Conservation (phyloP, 37 sponge, comb jelly and placozoan species). For the Halichondria panicea region DNA sequence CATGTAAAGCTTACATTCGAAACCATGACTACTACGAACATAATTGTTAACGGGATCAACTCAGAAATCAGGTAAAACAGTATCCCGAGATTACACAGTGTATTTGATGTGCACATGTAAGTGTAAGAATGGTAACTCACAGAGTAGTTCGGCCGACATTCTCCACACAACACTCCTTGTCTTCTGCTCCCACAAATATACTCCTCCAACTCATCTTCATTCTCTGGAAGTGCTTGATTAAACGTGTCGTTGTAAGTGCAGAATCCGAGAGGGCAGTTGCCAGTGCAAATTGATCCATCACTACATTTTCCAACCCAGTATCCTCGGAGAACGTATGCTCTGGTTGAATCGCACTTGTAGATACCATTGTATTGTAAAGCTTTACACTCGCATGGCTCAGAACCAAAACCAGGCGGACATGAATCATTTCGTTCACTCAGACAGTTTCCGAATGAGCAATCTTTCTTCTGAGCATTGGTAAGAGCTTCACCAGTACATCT, state of each 20-base stretch:
- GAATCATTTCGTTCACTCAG: too few species aligned
- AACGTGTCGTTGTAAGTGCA: background rate
- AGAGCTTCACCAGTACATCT: too few species aligned
- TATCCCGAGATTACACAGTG: conserved; percentile 18
- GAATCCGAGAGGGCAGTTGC: conserved; percentile 28
- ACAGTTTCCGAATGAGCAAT: too few species aligned
- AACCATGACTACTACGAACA: conserved; percentile 23
- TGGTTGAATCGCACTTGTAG: background rate
- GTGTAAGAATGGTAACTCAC: conserved; percentile 20
- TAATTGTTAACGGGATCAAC: conserved; percentile 18
- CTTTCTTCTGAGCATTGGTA: too few species aligned
- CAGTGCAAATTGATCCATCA: background rate
- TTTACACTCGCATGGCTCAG: background rate
- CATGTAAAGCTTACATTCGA: conserved; percentile 44
- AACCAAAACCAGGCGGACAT: conserved; percentile 15
- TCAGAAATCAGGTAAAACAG: conserved; percentile 43
- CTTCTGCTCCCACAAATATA: conserved; percentile 22
- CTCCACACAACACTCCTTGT: conserved; percentile 33
- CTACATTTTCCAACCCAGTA: background rate
- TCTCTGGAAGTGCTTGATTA: background rate
- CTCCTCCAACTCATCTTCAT: background rate
- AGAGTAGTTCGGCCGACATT: conserved; percentile 18
- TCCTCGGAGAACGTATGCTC: background rate
- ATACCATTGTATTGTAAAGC: conserved; percentile 1
- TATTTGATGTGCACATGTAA: conserved; percentile 5